Base-by-base conservation (phyloP, 64 coral and sea anemone genomes). In the Acropora tenuis region DNA sequence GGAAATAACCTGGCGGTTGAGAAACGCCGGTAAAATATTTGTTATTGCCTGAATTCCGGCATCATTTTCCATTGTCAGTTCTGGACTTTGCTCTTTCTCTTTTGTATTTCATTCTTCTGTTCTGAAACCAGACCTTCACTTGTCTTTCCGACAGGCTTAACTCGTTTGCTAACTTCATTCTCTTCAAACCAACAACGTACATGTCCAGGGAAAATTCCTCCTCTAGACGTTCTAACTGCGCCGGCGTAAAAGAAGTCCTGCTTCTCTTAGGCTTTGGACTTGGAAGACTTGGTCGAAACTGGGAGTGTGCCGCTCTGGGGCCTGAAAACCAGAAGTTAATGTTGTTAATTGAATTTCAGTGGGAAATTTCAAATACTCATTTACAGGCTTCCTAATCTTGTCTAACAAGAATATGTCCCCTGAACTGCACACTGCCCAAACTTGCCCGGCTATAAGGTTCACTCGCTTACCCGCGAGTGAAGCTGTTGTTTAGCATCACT, bases 111-210 rank as follows among this genome's bases (percentile, higher is more conserved):
- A 99, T 99, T 72, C 97, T 89, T 77, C 94, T 90, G 58, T 99
- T 99, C 53, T 99, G 97, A 74, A 99, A 99, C 97, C 97, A 99
- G 9, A 99, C 94, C 77, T 99, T 99, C 18, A 99, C 94, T 50
- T 99, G 97, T 75, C 94, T 87, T 80, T 99, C 97, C 10, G 89
- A 89, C 52, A 99, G 89, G 75, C 76, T 93, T 67, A 99, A 78
- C 50, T 99, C 97, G 40, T 96, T 93, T 11, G 97, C 97, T 48
- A 99, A 50, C 77, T 95, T 93, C 92, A 99, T 93, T 84, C 97
- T 75, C 52, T 99, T 99, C 43, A 99, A 83, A n/a, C 97, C 97
- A 16, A 99, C 97, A 10, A 99, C 97, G 76, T 99, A 99, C 94
- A 96, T 99, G 74, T 96, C 94, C 43, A 95, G 67, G 18, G 86